These are phyloP conservation scores for Epinephelus lanceolatus DNA, from an alignment of 2,113 vertebrate species.

Conservation along the genomic window DNA sequence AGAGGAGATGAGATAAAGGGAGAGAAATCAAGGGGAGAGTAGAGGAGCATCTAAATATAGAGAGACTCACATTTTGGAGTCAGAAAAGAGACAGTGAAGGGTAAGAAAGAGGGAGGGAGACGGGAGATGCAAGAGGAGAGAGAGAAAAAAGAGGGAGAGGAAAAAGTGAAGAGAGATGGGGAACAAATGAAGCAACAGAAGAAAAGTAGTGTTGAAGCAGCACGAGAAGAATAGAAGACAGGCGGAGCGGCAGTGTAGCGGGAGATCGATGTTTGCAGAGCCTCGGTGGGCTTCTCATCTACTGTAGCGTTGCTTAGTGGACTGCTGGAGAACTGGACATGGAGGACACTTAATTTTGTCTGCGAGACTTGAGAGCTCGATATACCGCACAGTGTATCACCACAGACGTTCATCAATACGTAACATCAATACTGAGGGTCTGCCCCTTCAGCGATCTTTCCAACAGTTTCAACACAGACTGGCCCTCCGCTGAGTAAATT, in stretches of 20 bases:
- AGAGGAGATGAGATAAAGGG: conserved; percentile 77
- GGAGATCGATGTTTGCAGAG: conserved; percentile 33
- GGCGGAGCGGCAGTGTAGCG: neutral
- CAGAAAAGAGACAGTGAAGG: conserved; percentile 77
- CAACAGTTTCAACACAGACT: conserved; percentile 8
- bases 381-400: conserved; percentile 37
- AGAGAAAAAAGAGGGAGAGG: conserved; percentile 19
- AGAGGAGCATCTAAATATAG: conserved; percentile 83
- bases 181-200: conserved; percentile 47
- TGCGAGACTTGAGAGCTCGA: conserved; percentile 39
- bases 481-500: conserved; percentile 30
- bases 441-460: conserved; percentile 25
- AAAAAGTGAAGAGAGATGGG: conserved; percentile 27
- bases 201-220: conserved; percentile 43
- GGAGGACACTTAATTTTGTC: conserved; percentile 43
- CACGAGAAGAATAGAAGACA: conserved; percentile 11
- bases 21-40: conserved; percentile 78
- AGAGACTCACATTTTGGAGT: conserved; percentile 74
- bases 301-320: conserved; percentile 32
- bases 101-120: conserved; percentile 65
- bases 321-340: conserved; percentile 41
- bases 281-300: conserved; percentile 41
- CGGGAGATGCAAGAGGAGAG: conserved; percentile 25
- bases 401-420: conserved; percentile 50
- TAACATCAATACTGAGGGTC: conserved; percentile 23